Percentiles rank a stretch among this genome's conserved stretches.
Conservation (phyloP, 1,140 invertebrate species). For the Elymnias hypermnestra region DNA sequence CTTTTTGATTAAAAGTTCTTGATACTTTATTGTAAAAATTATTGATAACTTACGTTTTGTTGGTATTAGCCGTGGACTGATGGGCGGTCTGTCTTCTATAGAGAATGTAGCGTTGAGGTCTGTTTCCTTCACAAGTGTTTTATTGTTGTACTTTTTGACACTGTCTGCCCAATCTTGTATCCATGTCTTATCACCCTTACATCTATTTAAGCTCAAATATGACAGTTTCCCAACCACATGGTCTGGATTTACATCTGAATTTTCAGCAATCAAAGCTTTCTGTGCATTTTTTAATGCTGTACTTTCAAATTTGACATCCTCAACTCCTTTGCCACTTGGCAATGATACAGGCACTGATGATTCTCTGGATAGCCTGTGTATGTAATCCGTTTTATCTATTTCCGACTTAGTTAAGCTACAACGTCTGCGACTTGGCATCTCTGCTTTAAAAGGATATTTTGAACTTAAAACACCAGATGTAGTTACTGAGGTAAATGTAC, state of each 20-base stretch:
- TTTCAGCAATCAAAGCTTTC: conserved; percentile 47
- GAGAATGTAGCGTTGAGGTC: conserved; percentile 43
- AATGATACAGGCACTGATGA: conserved; percentile 56
- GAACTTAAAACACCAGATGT: conserved; percentile 78
- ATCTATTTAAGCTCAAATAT: conserved; percentile 67
- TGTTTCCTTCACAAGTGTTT: conserved; percentile 36
- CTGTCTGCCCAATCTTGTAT: conserved; percentile 75
- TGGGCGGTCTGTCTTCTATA: conserved; percentile 42
- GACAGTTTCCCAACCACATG: conserved; percentile 65
- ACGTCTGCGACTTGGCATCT: conserved; percentile 40
- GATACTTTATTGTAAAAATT: background rate
- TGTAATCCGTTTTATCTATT: conserved; percentile 77
- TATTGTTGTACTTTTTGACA: conserved; percentile 71
- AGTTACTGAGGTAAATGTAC: conserved; percentile 78
- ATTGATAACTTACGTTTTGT: conserved; percentile 57
- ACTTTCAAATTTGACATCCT: conserved; percentile 57
- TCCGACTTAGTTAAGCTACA: conserved; percentile 79
- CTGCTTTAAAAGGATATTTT: conserved; percentile 45
- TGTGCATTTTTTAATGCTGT: conserved; percentile 58
- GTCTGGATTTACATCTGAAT: conserved; percentile 46
- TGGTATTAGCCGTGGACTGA: conserved; percentile 48
- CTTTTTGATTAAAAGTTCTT: background rate
- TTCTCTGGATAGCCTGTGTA: conserved; percentile 55
- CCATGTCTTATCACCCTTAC: conserved; percentile 73
- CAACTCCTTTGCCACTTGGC: conserved; percentile 44